Base-by-base conservation (phyloP, 2,888 invertebrate species). In the Holacanthella duospinosa region DNA sequence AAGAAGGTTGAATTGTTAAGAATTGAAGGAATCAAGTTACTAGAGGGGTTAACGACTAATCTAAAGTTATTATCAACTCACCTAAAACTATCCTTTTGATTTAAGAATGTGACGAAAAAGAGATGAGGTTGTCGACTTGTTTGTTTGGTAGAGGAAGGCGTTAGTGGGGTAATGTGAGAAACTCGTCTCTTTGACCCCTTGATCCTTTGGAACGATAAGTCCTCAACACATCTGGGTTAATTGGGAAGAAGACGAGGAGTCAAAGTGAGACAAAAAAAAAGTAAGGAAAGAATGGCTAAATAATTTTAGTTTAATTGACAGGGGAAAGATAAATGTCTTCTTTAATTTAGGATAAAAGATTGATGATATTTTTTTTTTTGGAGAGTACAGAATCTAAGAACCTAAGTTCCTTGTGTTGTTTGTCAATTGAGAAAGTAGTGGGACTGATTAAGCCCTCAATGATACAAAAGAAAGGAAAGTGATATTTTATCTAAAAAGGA, bases 401-500 rank as follows among this genome's bases (percentile, higher is more conserved):
- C n/a, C n/a, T n/a, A n/a, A n/a, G n/a, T n/a, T n/a, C n/a, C n/a
- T n/a, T n/a, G n/a, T n/a, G n/a, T n/a, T n/a, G n/a, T n/a, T n/a
- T 21, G 4, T 48, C 48, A 48, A 48, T 48, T 48, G 48, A 48
- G 21, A 21, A 9, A 21, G 19, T 36, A 36, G n/a, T 36, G 16
- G 36, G 36, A 6, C 16, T 36, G 36, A 16, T 16, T 36, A 36
- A 36, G 36, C 6, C 12, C 16, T 21, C 48, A 48, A 16, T 9
- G 48, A 9, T 9, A 4, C 48, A 16, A 9, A 16, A 48, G 48
- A 16, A 21, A 57, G 57, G 48, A 43, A 43, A 54, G 62, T 59
- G 59, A 63, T 59, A 54, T 63, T 63, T 44, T 57, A 59, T 64
- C 63, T 64, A 64, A 64, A 59, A 60, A 65, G 65, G 65, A 65